Conservation (phyloP, 2,113 vertebrate species). For the Phrynosoma blainvillii region DNA sequence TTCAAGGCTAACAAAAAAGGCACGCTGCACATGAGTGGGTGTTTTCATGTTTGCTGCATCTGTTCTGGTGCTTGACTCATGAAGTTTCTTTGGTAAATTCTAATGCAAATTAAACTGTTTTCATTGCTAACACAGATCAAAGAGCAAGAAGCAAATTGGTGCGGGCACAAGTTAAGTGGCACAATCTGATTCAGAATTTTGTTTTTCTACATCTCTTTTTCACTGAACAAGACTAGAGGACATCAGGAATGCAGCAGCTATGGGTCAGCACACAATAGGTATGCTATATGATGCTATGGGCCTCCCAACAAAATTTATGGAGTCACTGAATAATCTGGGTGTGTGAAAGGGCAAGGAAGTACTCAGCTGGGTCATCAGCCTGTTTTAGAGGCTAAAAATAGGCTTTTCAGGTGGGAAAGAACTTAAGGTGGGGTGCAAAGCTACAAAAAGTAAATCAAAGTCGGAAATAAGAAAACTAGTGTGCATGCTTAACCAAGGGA, state of each 20-base stretch:
- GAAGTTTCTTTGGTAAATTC: neutral
- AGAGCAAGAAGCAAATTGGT: neutral
- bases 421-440: neutral
- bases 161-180: neutral
- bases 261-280: neutral
- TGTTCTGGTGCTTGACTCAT: too few relatives aligned
- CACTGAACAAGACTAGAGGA: neutral
- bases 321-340: neutral
- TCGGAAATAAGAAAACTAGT: neutral
- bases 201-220: neutral
- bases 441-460: neutral
- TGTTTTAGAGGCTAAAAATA: neutral
- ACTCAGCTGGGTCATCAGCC: neutral
- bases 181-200: neutral
- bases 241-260: neutral
- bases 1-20: neutral
- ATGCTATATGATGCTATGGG: too few relatives aligned
- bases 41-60: neutral
- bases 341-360: neutral
- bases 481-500: neutral
- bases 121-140: rapidly evolving
- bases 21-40: neutral
- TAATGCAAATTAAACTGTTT: neutral
- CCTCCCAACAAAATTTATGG: neutral
- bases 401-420: too few relatives aligned